Evolutionary conservation across 64 coral and sea anemone species (phyloP).

Genomic region (Catalaphyllia jardinei): DNA sequence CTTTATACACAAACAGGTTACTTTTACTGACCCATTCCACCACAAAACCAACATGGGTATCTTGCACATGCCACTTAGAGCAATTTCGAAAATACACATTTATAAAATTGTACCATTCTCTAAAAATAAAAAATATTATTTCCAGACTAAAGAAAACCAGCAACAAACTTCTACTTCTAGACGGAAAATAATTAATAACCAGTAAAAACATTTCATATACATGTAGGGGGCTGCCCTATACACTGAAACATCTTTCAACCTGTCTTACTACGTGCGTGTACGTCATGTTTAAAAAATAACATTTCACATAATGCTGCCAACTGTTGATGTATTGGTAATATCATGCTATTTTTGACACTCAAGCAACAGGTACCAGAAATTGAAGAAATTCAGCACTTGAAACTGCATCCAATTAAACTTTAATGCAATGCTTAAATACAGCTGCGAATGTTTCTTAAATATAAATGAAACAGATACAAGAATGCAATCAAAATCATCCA

Average conservation of each 20-base stretch:
- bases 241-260: neutral
- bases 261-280: neutral
- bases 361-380: slow-evolving; percentile 4
- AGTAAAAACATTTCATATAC: too few relatives aligned
- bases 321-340: neutral
- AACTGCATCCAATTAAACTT: neutral
- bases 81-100: too few relatives aligned
- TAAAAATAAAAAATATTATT: too few relatives aligned
- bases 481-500: neutral
- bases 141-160: too few relatives aligned
- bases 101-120: too few relatives aligned
- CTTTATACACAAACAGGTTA: too few relatives aligned
- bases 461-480: neutral
- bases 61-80: too few relatives aligned
- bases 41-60: too few relatives aligned
- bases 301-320: neutral
- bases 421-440: neutral
- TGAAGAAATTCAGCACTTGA: neutral
- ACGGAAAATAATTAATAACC: too few relatives aligned
- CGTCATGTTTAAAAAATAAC: neutral
- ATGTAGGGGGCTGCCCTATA: too few relatives aligned
- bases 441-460: neutral
- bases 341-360: neutral
- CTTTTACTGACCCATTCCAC: too few relatives aligned
- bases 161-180: too few relatives aligned